Base-by-base conservation (phyloP, 2,888 invertebrate species). In the Ophonus ardosiacus region DNA sequence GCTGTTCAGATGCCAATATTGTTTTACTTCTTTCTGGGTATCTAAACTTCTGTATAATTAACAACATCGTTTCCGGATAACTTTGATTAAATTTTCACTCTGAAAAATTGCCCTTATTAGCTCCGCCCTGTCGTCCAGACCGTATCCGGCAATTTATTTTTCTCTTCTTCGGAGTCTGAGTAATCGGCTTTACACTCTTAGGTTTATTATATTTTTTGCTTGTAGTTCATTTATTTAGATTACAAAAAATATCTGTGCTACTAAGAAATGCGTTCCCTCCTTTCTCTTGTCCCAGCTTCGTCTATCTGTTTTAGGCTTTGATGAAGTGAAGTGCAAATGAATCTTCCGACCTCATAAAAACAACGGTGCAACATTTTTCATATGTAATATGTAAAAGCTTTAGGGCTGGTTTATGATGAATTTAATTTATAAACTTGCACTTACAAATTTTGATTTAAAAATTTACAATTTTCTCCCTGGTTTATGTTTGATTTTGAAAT, bases 171-270 rank as follows among this genome's bases (percentile, higher is more conserved):
- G 13, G 43, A 61, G 63, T 15, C 63, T 74, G 24, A 61, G 31
- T 81, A 81, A 81, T 82, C 71, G 68, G 82, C 71, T 82, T 82
- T 82, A 56, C 68, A 82, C 82, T 68, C 71, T 82, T 65, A 82
- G 71, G 71, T 71, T 82, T 82, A 82, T 82, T 82, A 68, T 82
- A 82, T 82, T 82, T 82, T 71, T 82, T 68, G 74, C 71, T 43
- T 82, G 71, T 71, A 82, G 68, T 82, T 71, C 82, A 82, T 82
- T 82, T 82, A 82, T 82, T 82, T 82, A 82, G 82, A 82, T 82
- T 82, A 71, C 82, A 71, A 82, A 82, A 68, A 82, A 82, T 71
- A 82, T 82, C 81, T 15, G 74, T 74, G 74, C 43, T 74, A 21
- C 65, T 31, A 71, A n/a, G 74, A 74, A 56, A 74, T 74, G 74